These are phyloP conservation scores for Madoqua kirkii DNA, from an alignment of 2,113 vertebrate species.

Conservation along the genomic window DNA sequence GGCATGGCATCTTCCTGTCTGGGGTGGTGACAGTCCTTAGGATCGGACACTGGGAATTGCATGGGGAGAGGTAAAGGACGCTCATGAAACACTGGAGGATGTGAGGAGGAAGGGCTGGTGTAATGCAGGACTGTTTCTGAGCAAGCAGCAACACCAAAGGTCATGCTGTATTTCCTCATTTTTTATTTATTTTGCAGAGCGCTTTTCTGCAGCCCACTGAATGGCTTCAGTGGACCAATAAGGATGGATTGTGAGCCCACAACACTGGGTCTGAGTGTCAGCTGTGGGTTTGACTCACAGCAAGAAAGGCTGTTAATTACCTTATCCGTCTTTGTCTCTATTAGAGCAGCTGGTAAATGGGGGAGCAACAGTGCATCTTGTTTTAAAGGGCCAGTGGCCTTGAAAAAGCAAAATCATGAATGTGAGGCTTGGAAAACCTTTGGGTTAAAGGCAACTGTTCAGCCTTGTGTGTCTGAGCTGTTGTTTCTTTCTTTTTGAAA, in stretches of 20 bases:
- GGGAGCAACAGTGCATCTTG: background rate
- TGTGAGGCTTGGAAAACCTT: background rate
- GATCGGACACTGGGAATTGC: background rate
- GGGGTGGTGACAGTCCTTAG: background rate
- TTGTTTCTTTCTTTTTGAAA: background rate
- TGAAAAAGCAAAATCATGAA: background rate
- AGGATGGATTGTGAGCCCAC: background rate
- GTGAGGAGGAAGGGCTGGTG: too few relatives aligned
- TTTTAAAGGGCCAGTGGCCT: background rate
- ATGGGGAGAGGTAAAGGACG: background rate
- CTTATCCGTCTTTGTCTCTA: conserved; percentile 15
- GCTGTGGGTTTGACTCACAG: background rate
- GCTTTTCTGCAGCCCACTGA: background rate
- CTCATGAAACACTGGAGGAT: background rate
- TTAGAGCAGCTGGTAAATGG: conserved; percentile 13
- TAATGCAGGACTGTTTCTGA: background rate
- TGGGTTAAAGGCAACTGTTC: background rate
- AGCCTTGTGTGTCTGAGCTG: background rate
- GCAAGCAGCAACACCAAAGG: background rate
- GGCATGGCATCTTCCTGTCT: background rate
- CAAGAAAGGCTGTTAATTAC: background rate
- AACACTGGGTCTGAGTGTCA: background rate
- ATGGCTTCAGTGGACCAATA: background rate
- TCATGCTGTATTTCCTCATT: background rate
- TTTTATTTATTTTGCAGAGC: background rate